phyloP scores from a whole-genome alignment of 2,888 invertebrate genomes.

The Andrena flavipes region DNA sequence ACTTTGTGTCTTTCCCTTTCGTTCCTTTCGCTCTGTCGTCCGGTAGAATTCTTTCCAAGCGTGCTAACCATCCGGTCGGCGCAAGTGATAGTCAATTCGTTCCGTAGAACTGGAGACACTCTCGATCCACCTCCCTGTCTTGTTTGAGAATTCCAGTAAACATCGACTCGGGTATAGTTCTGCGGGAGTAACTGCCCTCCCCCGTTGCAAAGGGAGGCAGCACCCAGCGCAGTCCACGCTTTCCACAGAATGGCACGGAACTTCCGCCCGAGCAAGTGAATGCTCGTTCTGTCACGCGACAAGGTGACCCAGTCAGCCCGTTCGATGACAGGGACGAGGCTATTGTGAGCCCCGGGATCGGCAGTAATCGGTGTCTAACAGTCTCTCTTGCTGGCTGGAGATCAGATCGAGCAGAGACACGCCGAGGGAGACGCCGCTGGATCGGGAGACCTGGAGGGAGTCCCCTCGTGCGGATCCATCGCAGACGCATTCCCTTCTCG shows the following conservation, averaged over 20 bases:
- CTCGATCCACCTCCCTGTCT: neutral
- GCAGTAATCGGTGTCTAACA: slow-evolving; percentile 71
- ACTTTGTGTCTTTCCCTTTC: neutral
- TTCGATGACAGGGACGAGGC: slow-evolving; percentile 69
- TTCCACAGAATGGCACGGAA: slow-evolving; percentile 13
- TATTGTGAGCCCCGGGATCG: slow-evolving; percentile 68
- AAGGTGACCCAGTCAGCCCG: slow-evolving; percentile 72
- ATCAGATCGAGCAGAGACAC: slow-evolving; percentile 64
- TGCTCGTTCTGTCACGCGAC: slow-evolving; percentile 64
- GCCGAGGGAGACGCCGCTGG: slow-evolving; percentile 22
- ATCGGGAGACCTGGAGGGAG: slow-evolving; percentile 43
- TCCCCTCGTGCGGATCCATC: slow-evolving; percentile 70
- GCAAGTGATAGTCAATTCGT: neutral
- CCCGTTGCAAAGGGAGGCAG: neutral
- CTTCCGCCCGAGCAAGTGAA: slow-evolving; percentile 51
- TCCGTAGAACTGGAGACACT: neutral
- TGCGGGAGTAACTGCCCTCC: neutral
- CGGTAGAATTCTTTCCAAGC: neutral
- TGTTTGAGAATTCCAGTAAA: neutral
- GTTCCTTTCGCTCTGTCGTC: neutral
- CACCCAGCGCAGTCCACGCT: neutral
- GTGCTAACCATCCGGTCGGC: neutral
- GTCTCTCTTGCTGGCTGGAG: slow-evolving; percentile 66
- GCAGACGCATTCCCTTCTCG: slow-evolving; percentile 72
- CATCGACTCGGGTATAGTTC: neutral